Percentiles rank a stretch among this genome's conserved stretches.
Evolutionary conservation across 2,113 vertebrate genomes (phyloP).

Genomic region (Halcyon malimbica): DNA sequence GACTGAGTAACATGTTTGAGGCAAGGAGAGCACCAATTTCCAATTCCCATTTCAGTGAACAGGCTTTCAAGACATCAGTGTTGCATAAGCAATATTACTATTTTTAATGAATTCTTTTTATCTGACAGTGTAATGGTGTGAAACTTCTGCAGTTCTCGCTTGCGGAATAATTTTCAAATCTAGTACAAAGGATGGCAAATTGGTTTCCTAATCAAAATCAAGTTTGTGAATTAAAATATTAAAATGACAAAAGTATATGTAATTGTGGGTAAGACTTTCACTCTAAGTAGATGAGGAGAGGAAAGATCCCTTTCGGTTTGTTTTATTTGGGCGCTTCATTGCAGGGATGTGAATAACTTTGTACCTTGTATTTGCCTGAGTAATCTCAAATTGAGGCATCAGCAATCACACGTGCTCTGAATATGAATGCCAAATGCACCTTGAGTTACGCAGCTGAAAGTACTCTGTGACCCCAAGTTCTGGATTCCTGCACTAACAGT

Average conservation of each 20-base stretch:
- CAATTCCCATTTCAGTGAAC: background rate
- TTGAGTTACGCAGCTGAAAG: background rate
- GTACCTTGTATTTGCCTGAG: background rate
- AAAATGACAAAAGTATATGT: background rate
- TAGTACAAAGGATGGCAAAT: background rate
- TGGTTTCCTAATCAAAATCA: background rate
- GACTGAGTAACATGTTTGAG: background rate
- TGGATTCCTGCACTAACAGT: constrained; percentile 1
- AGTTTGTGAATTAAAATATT: background rate
- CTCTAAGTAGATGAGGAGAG: background rate
- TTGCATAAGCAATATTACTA: background rate
- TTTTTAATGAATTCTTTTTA: background rate
- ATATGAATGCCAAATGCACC: background rate
- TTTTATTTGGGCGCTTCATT: background rate
- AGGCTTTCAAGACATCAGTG: background rate
- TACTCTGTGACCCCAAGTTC: background rate
- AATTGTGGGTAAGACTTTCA: background rate
- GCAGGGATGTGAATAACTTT: background rate
- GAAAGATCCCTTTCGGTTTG: background rate
- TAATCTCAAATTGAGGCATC: background rate
- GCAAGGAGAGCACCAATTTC: background rate
- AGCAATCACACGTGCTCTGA: background rate
- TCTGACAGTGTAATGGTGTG: background rate
- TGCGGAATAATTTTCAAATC: background rate
- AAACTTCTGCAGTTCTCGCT: background rate